Evolutionary conservation across 2,797 vertebrate species (phyloP).

Genomic region (Astyanax mexicanus): DNA sequence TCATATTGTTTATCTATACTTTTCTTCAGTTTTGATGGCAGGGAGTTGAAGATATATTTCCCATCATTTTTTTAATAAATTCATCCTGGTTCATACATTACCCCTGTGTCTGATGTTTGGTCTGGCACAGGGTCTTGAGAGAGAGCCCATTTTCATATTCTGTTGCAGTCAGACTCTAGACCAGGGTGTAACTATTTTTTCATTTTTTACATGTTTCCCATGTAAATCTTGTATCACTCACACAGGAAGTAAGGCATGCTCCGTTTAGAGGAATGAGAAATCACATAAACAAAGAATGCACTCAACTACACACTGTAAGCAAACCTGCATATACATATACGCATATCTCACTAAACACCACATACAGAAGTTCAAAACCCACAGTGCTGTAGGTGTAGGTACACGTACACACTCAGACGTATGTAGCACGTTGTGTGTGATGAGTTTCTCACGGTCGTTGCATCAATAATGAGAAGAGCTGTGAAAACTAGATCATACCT

Average conservation of each 20-base stretch:
- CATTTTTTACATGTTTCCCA: background rate
- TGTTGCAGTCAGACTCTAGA: too few relatives aligned
- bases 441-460: constrained; percentile 24
- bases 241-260: background rate
- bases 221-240: background rate
- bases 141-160: too few relatives aligned
- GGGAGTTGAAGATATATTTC: too few relatives aligned
- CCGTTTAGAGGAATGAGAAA: background rate
- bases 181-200: too few relatives aligned
- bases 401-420: constrained; percentile 55
- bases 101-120: too few relatives aligned
- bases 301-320: constrained; percentile 3
- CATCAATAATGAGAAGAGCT: background rate
- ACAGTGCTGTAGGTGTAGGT: too few relatives aligned
- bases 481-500: background rate
- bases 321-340: background rate
- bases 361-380: background rate
- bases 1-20: too few relatives aligned
- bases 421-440: constrained; percentile 44
- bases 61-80: too few relatives aligned
- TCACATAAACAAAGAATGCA: background rate
- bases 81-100: too few relatives aligned
- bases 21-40: too few relatives aligned
- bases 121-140: too few relatives aligned
- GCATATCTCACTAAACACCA: constrained; percentile 8